These are phyloP conservation scores for Labeo rohita DNA, from an alignment of 2,113 vertebrate genomes.

Conservation along the genomic window DNA sequence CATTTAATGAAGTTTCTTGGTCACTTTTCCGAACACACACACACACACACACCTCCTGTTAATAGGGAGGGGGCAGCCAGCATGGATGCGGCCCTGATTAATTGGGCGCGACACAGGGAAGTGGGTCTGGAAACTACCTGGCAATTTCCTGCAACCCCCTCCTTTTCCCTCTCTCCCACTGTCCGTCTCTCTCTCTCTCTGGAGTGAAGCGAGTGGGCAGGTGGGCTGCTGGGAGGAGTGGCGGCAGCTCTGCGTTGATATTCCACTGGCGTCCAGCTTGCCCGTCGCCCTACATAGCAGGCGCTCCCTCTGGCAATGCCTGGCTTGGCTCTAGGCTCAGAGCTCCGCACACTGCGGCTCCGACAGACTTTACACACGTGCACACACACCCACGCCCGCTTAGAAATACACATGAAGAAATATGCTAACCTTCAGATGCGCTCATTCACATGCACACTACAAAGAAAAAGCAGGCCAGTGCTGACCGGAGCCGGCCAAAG, in stretches of 20 bases:
- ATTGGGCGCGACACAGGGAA: slow-evolving; percentile 80
- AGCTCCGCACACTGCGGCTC: slow-evolving; percentile 69
- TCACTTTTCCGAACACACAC: slow-evolving; percentile 61
- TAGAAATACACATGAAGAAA: slow-evolving; percentile 39
- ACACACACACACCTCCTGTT: slow-evolving; percentile 47
- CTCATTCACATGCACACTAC: slow-evolving; percentile 24
- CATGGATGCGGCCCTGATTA: slow-evolving; percentile 82
- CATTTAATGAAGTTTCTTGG: slow-evolving; percentile 44
- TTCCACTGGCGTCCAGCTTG: slow-evolving; percentile 78
- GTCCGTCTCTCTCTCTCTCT: slow-evolving; percentile 66
- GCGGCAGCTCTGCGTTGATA: slow-evolving; percentile 77
- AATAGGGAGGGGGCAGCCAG: slow-evolving; percentile 67
- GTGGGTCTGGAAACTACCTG: slow-evolving; percentile 83
- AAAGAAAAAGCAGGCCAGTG: slow-evolving; percentile 33
- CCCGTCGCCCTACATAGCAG: slow-evolving; percentile 82
- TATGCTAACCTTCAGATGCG: slow-evolving; percentile 23
- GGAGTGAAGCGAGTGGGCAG: slow-evolving; percentile 76
- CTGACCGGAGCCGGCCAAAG: slow-evolving; percentile 40
- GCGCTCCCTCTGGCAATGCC: slow-evolving; percentile 77
- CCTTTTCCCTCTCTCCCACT: slow-evolving; percentile 21
- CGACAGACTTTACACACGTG: slow-evolving; percentile 66
- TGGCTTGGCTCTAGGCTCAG: slow-evolving; percentile 74
- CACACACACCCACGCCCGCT: slow-evolving; percentile 37
- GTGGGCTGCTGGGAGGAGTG: slow-evolving; percentile 78
- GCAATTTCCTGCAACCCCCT: slow-evolving; percentile 76